Base-by-base conservation (phyloP, 2,797 vertebrate genomes). In the Catamblyrhynchus diadema region DNA sequence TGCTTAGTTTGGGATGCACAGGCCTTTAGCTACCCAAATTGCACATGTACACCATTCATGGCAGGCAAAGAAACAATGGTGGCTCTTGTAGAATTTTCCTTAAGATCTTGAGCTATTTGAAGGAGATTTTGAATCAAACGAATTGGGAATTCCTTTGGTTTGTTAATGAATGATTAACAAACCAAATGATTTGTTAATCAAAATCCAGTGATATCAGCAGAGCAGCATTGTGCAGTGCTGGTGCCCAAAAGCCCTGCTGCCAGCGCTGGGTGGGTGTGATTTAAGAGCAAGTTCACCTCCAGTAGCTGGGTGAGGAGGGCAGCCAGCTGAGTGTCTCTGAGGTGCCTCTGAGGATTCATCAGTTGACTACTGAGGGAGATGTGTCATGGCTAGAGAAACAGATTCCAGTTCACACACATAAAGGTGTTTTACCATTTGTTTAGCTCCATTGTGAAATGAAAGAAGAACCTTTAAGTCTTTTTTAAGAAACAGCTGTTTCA, bases 161-260 rank as follows among this genome's bases (percentile, higher is more conserved):
- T 39, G 37, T 39, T 39, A 39, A 39, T 39, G 37, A 39, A 39
- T 39, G 13, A 39, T 39, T 39, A 39, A 39, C 37, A 39, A 39
- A 39, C 37, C 37, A 39, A 39, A 39, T 39, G 37, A 39, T 39
- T 39, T 39, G 37, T 39, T 39, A 39, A 39, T 39, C 37, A 14
- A 13, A 41, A 3, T n/a, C n/a, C 64, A 30, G 27, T 37, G 28
- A 19, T 10, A 3, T 18, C 12, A 41, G 28, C 41, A 41, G 50
- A 50, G 9, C 7, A 0, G 2, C 21, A 4, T 7, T 4, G 0
- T 30, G 28, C 39, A 39, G 33, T 1, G 0, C 15, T 41, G 20
- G 28, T 56, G 51, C 23, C 37, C 25, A 25, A 22, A 25, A 44
- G 20, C 44, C 24, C 41, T 5, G 4, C 37, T 3, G 4, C 18